Percentiles rank a stretch among this genome's conserved stretches.
Evolutionary conservation across 2,797 vertebrate genomes (phyloP).

Genomic region (Neosalanx taihuensis): DNA sequence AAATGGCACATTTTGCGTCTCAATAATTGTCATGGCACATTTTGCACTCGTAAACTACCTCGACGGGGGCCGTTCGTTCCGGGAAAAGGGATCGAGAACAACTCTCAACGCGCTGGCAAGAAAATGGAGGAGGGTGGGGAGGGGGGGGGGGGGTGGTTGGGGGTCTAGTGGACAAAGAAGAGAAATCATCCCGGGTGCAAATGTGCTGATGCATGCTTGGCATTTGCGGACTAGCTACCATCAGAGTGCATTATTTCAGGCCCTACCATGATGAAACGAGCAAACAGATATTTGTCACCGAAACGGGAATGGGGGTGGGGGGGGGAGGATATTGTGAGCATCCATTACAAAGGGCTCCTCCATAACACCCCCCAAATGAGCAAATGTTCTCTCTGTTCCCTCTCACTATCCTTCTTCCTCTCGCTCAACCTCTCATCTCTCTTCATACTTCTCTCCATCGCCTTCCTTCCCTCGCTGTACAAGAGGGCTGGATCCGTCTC

Average conservation of each 20-base stretch:
- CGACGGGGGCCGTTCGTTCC: slow-evolving; percentile 45
- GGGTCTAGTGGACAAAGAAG: neutral
- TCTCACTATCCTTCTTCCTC: slow-evolving; percentile 7
- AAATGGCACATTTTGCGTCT: too few species aligned
- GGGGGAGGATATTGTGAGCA: slow-evolving; percentile 42
- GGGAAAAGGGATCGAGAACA: slow-evolving; percentile 37
- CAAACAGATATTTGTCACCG: slow-evolving; percentile 64
- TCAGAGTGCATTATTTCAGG: slow-evolving; percentile 58
- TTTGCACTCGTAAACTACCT: slow-evolving; percentile 36
- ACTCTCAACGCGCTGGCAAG: neutral
- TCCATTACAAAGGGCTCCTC: slow-evolving; percentile 46
- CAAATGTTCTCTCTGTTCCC: slow-evolving; percentile 44
- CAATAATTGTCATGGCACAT: slow-evolving; percentile 28
- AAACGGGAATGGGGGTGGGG: slow-evolving; percentile 41
- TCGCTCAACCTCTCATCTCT: slow-evolving; percentile 31
- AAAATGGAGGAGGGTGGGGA: neutral
- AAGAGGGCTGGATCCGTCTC: slow-evolving; percentile 17
- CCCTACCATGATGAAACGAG: slow-evolving; percentile 51
- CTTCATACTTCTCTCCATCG: slow-evolving; percentile 32
- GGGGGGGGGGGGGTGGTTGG: neutral
- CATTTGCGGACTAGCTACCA: slow-evolving; percentile 45
- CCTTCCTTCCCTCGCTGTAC: neutral
- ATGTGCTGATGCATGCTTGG: slow-evolving; percentile 58
- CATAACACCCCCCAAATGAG: slow-evolving; percentile 41
- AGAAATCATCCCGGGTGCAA: slow-evolving; percentile 30